Evolutionary conservation across 2,888 invertebrate genomes (phyloP), one percentile per base, ranked within the genome.

Genomic region (Agonopterix heracliana): DNA sequence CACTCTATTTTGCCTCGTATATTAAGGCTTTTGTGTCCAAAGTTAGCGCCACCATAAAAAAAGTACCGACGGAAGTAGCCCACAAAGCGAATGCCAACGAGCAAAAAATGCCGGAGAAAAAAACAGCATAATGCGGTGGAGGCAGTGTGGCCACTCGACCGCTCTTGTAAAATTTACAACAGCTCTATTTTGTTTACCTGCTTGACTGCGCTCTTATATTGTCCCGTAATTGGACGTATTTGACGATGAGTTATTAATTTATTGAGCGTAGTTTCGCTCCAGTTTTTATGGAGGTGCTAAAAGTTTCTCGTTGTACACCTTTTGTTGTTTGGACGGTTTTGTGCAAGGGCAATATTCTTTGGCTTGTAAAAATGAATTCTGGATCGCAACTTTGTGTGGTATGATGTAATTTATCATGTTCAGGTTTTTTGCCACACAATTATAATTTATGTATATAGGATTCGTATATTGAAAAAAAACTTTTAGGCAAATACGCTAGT

Each of bases 131-230:
- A 83, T 83, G 82, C 74, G 78, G 78, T 80, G 63, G 74, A 68
- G 65, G 65, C 48, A 68, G 74, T 71, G 78, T 75, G 77, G 76
- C 68, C 77, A 66, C 69, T 69, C 69, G 61, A 71, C 74, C 72
- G 74, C 78, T 82, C 78, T 86, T 81, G 82, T 85, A 78, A 85
- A 86, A 87, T 88, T 86, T 87, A 87, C 74, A 86, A 87, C 87
- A 83, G 78, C 87, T 87, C 84, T 85, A 86, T 86, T 84, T 79
- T 85, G 82, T 84, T 82, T 87, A 87, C 87, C 87, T 88, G 87
- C 83, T 74, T 76, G 72, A 81, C 73, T 82, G 66, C 66, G 63
- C 72, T 77, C 48, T 79, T 79, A 78, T 81, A 82, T 80, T 84
- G 80, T 82, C 61, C 71, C 55, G 78, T 88, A 83, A 87, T 87